phyloP scores from a whole-genome alignment of 2,797 vertebrate genomes.

The Diceros bicornis region DNA sequence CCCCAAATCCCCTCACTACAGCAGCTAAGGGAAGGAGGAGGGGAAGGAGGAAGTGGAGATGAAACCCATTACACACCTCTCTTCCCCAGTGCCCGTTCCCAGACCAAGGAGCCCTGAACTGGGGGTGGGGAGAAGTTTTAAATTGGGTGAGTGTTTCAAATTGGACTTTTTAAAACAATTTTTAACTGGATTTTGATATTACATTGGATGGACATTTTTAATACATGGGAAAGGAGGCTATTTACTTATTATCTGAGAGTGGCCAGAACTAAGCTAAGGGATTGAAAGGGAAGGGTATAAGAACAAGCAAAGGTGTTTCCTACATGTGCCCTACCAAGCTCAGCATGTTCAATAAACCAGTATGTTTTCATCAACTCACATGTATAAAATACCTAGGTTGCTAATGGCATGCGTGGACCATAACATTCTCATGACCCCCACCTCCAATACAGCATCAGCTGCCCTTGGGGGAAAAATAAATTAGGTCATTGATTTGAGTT shows the following conservation, averaged over 20 bases:
- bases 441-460: background rate
- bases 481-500: conserved; percentile 70
- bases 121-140: background rate
- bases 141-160: background rate
- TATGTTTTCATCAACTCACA: background rate
- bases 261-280: background rate
- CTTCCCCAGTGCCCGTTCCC: background rate
- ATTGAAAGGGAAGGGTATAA: background rate
- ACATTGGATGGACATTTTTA: conserved; percentile 25
- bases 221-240: background rate
- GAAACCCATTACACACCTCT: background rate
- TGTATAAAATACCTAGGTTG: background rate
- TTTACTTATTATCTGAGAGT: background rate
- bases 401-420: background rate
- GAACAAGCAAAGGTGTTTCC: conserved; percentile 15
- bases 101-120: background rate
- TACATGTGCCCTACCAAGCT: background rate
- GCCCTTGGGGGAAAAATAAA: conserved; percentile 45
- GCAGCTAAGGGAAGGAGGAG: background rate
- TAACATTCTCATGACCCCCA: background rate
- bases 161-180: background rate
- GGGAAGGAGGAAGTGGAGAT: background rate
- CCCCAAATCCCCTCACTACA: background rate
- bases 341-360: background rate
- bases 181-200: conserved; percentile 39